Base-by-base conservation (phyloP, 2,888 invertebrate genomes). In the Leptopilina syphax region DNA sequence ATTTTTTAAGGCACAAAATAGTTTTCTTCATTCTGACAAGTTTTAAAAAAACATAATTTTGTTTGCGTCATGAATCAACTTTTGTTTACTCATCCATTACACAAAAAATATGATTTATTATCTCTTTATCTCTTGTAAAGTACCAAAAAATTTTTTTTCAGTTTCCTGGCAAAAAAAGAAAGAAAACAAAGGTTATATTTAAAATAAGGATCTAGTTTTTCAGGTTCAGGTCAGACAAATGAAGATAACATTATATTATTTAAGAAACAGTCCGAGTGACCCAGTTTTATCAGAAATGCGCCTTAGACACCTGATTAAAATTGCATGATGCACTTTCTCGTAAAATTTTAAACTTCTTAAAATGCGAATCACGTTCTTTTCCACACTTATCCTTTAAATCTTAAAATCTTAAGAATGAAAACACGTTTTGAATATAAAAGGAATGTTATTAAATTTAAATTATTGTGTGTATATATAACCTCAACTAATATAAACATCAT, bases 241-340 rank as follows among this genome's bases (percentile, higher is more conserved):
- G n/a, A 73, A 73, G 27, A 54, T 70, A 54, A 73, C 73, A 34
- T 24, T 54, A 27, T 9, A 73, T 73, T 73, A 73, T 73, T 73
- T 34, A 57, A 57, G 73, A 41, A 73, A 73, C n/a, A 57, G 73
- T 34, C 34, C 8, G 34, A 34, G 34, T 73, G 73, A 73, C 73
- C 73, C 54, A 73, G 54, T 73, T 73, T 34, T 24, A 34, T 4
- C 34, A 57, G 57, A 73, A 73, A 54, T 73, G 34, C 57, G 54
- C 73, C n/a, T 57, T 54, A 73, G 57, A 73, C 73, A 57, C 54
- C 34, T 34, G 34, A 73, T 57, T 34, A 73, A 57, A 73, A 73
- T 73, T 73, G 73, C 73, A 73, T 57, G 73, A 73, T 73, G 54
- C 57, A 73, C n/a, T 34, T 57, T 57, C 57, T 41, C 41, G 27